Conservation (phyloP, 2,888 invertebrate genomes). For the Mechanitis mazaeus region DNA sequence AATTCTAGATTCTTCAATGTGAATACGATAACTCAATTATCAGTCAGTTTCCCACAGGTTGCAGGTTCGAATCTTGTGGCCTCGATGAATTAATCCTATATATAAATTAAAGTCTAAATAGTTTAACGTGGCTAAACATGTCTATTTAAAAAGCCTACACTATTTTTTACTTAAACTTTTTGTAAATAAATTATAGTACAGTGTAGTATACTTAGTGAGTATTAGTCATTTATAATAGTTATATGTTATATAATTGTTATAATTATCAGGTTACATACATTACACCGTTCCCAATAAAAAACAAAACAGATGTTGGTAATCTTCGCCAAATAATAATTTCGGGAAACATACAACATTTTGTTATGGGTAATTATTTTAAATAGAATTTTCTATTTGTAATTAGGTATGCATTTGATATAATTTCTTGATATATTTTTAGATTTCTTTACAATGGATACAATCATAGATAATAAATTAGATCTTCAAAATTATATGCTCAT, state of each 20-base stretch:
- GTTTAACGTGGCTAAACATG: no score
- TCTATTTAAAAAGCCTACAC: no score
- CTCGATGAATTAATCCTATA: no score
- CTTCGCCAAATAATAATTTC: conserved; percentile 30
- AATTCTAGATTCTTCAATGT: no score
- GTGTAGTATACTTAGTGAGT: background rate
- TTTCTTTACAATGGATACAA: conserved; percentile 25
- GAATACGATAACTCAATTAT: no score
- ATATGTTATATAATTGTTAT: background rate
- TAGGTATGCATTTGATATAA: background rate
- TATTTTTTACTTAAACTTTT: no score
- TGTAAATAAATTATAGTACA: no score
- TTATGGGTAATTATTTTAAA: conserved; percentile 13
- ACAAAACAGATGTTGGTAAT: conserved; percentile 3
- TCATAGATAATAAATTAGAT: conserved; percentile 29
- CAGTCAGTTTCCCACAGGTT: no score
- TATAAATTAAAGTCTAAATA: no score
- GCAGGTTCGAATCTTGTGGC: no score
- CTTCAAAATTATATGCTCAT: conserved; percentile 24
- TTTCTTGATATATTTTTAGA: conserved; percentile 30
- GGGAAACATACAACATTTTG: conserved; percentile 13
- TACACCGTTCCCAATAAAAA: conserved; percentile 27
- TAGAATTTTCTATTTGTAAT: background rate
- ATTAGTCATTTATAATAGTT: conserved; percentile 1
- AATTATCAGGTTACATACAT: conserved; percentile 35